Evolutionary conservation across 2,113 vertebrate genomes (phyloP).

Genomic region (Beaufortia kweichowensis): DNA sequence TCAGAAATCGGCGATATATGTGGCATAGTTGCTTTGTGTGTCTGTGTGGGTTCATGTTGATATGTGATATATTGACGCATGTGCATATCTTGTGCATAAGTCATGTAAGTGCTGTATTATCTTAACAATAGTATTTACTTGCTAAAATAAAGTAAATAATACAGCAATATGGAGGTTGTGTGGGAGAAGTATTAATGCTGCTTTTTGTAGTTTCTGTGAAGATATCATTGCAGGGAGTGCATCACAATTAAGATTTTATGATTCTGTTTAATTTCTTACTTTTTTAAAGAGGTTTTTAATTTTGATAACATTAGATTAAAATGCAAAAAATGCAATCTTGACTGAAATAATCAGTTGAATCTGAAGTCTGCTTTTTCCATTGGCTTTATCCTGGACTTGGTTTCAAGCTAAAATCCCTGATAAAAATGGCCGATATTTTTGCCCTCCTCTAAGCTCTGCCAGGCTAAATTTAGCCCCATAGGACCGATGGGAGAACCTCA

Average conservation of each 20-base stretch:
- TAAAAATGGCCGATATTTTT: conserved; percentile 76
- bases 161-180: not conserved
- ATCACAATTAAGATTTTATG: not conserved
- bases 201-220: conserved; percentile 38
- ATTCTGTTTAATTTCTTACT: not conserved
- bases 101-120: too few species aligned
- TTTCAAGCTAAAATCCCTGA: conserved; percentile 45
- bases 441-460: conserved; percentile 67
- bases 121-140: not conserved
- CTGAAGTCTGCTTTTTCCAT: not conserved
- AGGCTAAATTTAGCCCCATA: conserved; percentile 75
- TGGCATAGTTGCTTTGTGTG: not conserved
- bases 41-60: not conserved
- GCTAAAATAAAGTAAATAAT: not conserved
- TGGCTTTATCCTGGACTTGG: not conserved
- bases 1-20: conserved; percentile 32
- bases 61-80: not conserved
- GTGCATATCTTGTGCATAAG: too few species aligned
- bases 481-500: conserved; percentile 59
- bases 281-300: not conserved
- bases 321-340: not conserved
- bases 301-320: not conserved
- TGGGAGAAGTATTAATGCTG: not conserved
- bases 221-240: not conserved
- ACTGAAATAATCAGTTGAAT: not conserved